These are phyloP conservation scores for Noctua pronuba DNA, from an alignment of 2,888 invertebrate genomes.

Conservation along the genomic window DNA sequence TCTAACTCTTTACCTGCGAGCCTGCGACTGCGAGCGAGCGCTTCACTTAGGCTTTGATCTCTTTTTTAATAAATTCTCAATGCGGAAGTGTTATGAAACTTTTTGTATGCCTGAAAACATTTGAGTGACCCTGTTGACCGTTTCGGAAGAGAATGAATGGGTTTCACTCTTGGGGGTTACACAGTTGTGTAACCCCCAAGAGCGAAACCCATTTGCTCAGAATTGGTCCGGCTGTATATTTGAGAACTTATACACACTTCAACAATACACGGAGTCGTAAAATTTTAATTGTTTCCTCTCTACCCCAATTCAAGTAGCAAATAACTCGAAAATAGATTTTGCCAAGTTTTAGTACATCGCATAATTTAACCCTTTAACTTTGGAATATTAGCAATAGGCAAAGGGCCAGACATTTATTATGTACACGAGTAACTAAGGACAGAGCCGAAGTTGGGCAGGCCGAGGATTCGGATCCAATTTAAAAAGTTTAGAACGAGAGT, in stretches of 20 bases:
- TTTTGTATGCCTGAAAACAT: background rate
- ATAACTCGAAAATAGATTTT: slow-evolving; percentile 58
- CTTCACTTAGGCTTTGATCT: slow-evolving; percentile 51
- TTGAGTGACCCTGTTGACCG: background rate
- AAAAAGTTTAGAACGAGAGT: slow-evolving; percentile 79
- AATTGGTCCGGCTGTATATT: slow-evolving; percentile 20
- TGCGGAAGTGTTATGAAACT: background rate
- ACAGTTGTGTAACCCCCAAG: background rate
- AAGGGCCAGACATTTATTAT: slow-evolving; percentile 76
- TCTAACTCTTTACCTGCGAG: slow-evolving; percentile 59
- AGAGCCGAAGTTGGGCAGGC: slow-evolving; percentile 61
- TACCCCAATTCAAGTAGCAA: slow-evolving; percentile 49
- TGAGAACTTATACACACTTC: slow-evolving; percentile 35
- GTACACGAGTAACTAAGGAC: slow-evolving; percentile 73
- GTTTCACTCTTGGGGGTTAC: too few species aligned
- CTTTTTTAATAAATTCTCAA: slow-evolving; percentile 22
- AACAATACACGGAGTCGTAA: slow-evolving; percentile 30
- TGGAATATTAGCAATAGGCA: slow-evolving; percentile 62
- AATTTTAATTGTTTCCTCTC: slow-evolving; percentile 53
- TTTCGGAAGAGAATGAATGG: background rate
- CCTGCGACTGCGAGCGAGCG: slow-evolving; percentile 29
- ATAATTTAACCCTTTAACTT: slow-evolving; percentile 61
- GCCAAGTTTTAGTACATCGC: slow-evolving; percentile 48
- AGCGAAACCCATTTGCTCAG: slow-evolving; percentile 12
- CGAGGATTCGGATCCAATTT: slow-evolving; percentile 80